Evolutionary conservation across 1,140 invertebrate species (phyloP).

Genomic region (Calephelis virginiensis): DNA sequence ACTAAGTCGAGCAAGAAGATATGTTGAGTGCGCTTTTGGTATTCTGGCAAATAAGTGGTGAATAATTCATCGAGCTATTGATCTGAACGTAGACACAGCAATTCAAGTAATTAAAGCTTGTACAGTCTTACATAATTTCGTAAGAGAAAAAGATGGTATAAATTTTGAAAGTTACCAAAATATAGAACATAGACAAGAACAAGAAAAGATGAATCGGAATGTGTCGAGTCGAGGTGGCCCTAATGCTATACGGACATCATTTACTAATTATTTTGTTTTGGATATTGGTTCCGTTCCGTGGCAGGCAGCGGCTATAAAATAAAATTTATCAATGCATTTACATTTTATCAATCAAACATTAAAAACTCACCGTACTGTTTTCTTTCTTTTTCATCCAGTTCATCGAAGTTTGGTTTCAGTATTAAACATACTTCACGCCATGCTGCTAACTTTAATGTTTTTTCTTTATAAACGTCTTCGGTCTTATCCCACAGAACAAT

Average conservation of each 20-base stretch:
- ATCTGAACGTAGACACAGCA: slow-evolving; percentile 34
- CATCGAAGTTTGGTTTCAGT: too few species aligned
- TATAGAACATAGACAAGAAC: too few species aligned
- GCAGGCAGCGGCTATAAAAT: too few species aligned
- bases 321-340: too few species aligned
- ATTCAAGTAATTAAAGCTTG: slow-evolving; percentile 41
- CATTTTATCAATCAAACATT: too few species aligned
- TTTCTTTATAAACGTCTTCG: neutral
- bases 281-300: too few species aligned
- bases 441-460: slow-evolving; percentile 21
- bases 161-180: slow-evolving; percentile 32
- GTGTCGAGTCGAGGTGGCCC: too few species aligned
- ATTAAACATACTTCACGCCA: slow-evolving; percentile 20
- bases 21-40: slow-evolving; percentile 59
- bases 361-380: too few species aligned
- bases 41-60: slow-evolving; percentile 59
- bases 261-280: too few species aligned
- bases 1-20: slow-evolving; percentile 34
- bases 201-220: too few species aligned
- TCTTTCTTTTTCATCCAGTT: too few species aligned
- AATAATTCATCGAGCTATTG: slow-evolving; percentile 46
- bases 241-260: too few species aligned
- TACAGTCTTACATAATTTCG: slow-evolving; percentile 11
- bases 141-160: slow-evolving; percentile 24
- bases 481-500: slow-evolving; percentile 21